Base-by-base conservation (phyloP, 2,888 invertebrate genomes). In the Dolomedes plantarius region DNA sequence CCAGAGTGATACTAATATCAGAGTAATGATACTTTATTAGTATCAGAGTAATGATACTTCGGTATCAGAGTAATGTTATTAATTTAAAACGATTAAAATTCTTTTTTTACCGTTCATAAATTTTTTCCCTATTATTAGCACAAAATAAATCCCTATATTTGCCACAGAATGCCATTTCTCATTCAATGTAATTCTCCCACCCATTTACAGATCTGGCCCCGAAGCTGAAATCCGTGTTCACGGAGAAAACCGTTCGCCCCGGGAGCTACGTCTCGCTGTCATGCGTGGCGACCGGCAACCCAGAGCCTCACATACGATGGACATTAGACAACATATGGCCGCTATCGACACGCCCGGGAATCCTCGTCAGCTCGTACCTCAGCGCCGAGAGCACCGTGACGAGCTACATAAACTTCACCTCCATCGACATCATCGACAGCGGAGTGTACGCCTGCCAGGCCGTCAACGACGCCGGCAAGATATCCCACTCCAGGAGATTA, bases 141-240 rank as follows among this genome's bases (percentile, higher is more conserved):
- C n/a, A n/a, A n/a, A n/a, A n/a, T n/a, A n/a, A n/a, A n/a, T n/a
- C n/a, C n/a, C n/a, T n/a, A n/a, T n/a, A n/a, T n/a, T n/a, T n/a
- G n/a, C n/a, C n/a, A n/a, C n/a, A n/a, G n/a, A n/a, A n/a, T n/a
- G n/a, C n/a, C n/a, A n/a, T n/a, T n/a, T n/a, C n/a, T n/a, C n/a
- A n/a, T n/a, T n/a, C n/a, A n/a, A n/a, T n/a, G n/a, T n/a, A n/a
- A n/a, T n/a, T n/a, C n/a, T n/a, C n/a, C n/a, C n/a, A n/a, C n/a
- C n/a, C n/a, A n/a, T n/a, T n/a, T 88, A 6, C 88, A 92, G 92
- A 92, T 71, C 89, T 91, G 3, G 89, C 90, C 31, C 92, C 92
- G 6, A 87, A 89, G 7, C 88, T 91, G n/a, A 85, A 90, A 16
- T 89, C 83, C 16, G 78, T 87, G 0, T 90, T 90, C 69, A 65